These are phyloP conservation scores for Nephrotoma flavescens DNA, from an alignment of 2,888 invertebrate species.

Conservation along the genomic window DNA sequence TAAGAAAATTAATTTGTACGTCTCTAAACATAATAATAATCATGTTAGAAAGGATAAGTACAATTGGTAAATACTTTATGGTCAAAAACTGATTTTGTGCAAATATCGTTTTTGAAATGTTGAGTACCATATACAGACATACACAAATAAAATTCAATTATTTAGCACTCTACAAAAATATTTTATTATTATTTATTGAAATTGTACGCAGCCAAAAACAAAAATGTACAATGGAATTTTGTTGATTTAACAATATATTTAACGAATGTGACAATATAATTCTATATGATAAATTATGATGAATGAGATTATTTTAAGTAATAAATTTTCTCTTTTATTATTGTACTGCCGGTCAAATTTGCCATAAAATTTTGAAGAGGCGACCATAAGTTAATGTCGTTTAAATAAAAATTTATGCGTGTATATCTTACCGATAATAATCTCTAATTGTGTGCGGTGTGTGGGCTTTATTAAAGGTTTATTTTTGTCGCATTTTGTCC, in stretches of 20 bases:
- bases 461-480: not conserved
- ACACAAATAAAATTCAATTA: too few species aligned
- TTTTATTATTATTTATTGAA: not conserved
- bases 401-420: not conserved
- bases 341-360: not conserved
- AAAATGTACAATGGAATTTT: not conserved
- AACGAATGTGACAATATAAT: not conserved
- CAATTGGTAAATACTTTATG: too few species aligned
- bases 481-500: not conserved
- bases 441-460: not conserved
- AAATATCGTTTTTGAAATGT: too few species aligned
- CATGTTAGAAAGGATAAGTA: too few species aligned
- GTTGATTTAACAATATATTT: not conserved
- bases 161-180: too few species aligned
- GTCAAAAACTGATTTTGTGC: too few species aligned
- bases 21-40: too few species aligned
- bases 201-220: not conserved
- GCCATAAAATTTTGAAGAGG: not conserved
- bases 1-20: too few species aligned
- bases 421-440: not conserved
- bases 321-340: not conserved
- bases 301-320: not conserved
- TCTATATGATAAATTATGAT: not conserved
- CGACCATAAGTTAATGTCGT: not conserved
- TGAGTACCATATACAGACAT: too few species aligned